A percentile compares a stretch with the other conserved stretches of the same genome.
These are phyloP conservation scores for Ginglymostoma cirratum DNA, from an alignment of 2,113 vertebrate genomes.

Conservation along the genomic window DNA sequence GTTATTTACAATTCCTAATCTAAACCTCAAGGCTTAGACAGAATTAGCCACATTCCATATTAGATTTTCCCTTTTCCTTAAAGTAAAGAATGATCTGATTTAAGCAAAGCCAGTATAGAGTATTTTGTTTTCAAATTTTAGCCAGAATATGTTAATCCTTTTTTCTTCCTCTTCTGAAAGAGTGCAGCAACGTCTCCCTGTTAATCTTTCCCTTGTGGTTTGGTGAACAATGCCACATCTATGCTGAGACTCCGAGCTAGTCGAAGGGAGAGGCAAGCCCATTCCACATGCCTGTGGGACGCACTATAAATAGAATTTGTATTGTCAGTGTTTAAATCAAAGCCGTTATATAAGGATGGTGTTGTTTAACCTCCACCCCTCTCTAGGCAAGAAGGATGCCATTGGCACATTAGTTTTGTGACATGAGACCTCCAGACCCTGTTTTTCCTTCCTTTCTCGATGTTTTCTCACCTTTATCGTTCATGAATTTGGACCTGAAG, in stretches of 20 bases:
- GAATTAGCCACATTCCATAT: not conserved
- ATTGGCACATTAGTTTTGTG: not conserved
- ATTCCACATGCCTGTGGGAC: not conserved
- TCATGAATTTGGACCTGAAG: too few species aligned
- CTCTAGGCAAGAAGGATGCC: not conserved
- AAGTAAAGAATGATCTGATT: not conserved
- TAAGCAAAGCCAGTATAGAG: not conserved
- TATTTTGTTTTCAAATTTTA: not conserved
- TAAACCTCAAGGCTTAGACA: not conserved
- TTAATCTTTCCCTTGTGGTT: not conserved
- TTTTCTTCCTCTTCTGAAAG: not conserved
- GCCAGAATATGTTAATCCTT: not conserved
- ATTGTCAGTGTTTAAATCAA: not conserved
- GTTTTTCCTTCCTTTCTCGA: not conserved
- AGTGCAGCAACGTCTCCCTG: not conserved
- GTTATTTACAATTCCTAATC: not conserved
- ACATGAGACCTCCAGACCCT: not conserved
- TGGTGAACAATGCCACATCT: not conserved
- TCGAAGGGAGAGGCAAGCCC: too few species aligned
- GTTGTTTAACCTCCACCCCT: not conserved
- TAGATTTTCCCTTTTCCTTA: not conserved
- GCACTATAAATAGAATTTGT: not conserved
- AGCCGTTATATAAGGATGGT: not conserved
- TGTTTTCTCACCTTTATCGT: not conserved
- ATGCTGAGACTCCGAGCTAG: not conserved